phyloP scores from a whole-genome alignment of 1,140 invertebrate species.

The Oppia nitens region DNA sequence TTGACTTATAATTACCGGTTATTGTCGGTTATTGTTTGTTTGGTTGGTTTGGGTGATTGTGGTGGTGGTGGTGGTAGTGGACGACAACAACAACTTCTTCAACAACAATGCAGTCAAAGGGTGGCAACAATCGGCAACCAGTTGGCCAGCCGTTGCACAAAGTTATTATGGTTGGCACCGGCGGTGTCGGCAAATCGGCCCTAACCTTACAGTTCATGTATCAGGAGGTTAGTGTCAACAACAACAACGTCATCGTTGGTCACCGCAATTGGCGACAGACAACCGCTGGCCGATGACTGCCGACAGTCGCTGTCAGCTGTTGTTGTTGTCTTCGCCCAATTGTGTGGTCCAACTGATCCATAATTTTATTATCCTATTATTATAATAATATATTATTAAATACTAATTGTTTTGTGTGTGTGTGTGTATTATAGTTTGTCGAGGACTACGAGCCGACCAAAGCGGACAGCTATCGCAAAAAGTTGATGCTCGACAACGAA shows the following conservation, averaged over 20 bases:
- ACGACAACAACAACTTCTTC: background rate
- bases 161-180: constrained; percentile 42
- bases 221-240: constrained; percentile 32
- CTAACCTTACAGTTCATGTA: constrained; percentile 43
- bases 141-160: constrained; percentile 23
- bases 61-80: no score
- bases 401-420: no score
- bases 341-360: no score
- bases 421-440: constrained; percentile 32
- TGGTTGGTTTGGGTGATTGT: no score
- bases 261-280: no score
- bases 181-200: constrained; percentile 42
- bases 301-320: no score
- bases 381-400: background rate
- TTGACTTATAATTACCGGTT: no score
- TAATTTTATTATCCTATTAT: constrained; percentile 11
- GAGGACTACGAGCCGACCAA: constrained; percentile 43
- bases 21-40: no score
- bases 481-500: constrained; percentile 37
- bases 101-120: background rate
- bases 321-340: no score
- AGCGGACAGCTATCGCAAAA: constrained; percentile 40
- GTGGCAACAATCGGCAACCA: background rate
- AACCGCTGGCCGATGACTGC: no score
- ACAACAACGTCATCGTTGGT: no score